Base-by-base conservation (phyloP, 2,113 vertebrate genomes). In the Alethe castanea region DNA sequence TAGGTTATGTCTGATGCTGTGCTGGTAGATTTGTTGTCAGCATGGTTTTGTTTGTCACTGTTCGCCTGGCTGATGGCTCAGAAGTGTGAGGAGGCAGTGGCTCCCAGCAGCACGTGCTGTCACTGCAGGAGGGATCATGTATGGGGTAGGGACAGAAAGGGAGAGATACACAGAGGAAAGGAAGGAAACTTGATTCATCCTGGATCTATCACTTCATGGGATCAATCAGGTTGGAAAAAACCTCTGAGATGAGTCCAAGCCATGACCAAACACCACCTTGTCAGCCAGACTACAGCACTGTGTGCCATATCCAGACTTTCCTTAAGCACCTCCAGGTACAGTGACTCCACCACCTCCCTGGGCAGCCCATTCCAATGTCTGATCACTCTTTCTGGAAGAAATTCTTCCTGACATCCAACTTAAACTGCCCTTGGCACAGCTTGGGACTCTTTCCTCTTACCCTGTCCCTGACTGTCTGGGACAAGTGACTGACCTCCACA, bases 381-480 rank as follows among this genome's bases (percentile, higher is more conserved):
- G 2, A 59, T 35, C 20, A 17, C 6, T 12, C 36, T 8, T 66
- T 59, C 52, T 76, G 61, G 25, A 50, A 42, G 61, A 31, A 76
- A 20, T 42, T 57, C 31, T 50, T 67, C 44, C 26, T 76, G 17
- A 52, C 0, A 1, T 44, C 36, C 44, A 52, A 5, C 26, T n/a
- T 67, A 22, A 52, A 52, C 17, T 26, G 59, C 26, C 17, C 45
- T 25, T 35, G 35, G 24, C 3, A 0, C 16, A 48, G 35, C 12
- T 66, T 42, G 52, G 25, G 9, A 8, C 31, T 36, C 1, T 59
- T 76, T 59, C 44, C 11, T 31, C 53, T 50, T 36, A 48, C 36
- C 44, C 44, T 50, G 26, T 50, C 0, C 0, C 80, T 53, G 20
- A 19, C 35, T 42, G 44, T 11, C 11, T 2, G 4, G 61, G 17